These are phyloP conservation scores for Lophius piscatorius DNA, from an alignment of 2,113 vertebrate genomes.

Conservation along the genomic window DNA sequence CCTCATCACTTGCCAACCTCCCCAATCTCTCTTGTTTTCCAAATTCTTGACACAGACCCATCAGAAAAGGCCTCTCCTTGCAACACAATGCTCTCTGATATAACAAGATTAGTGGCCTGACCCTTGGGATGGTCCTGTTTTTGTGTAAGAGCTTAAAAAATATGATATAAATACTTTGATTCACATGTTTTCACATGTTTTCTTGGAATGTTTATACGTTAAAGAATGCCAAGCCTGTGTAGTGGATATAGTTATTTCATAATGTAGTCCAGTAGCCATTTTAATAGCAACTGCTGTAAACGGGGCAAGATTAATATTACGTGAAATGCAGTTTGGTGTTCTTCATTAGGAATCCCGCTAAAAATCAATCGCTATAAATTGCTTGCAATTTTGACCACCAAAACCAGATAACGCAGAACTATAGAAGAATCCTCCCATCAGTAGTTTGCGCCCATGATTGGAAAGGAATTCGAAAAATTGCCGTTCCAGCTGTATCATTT, in stretches of 20 bases:
- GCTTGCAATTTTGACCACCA: constrained; percentile 14
- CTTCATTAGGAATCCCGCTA: constrained; percentile 26
- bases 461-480: constrained; percentile 25
- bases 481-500: constrained; percentile 30
- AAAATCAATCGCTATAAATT: constrained; percentile 48
- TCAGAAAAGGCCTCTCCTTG: constrained; percentile 14
- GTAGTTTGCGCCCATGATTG: constrained; percentile 9
- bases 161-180: background rate
- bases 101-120: background rate
- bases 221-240: background rate
- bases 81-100: background rate
- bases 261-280: constrained; percentile 30
- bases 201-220: background rate
- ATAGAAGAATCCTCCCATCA: constrained; percentile 21
- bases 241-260: constrained; percentile 13
- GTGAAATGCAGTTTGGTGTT: constrained; percentile 38
- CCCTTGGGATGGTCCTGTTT: background rate
- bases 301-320: constrained; percentile 41
- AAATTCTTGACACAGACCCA: constrained; percentile 45
- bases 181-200: background rate
- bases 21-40: constrained; percentile 20
- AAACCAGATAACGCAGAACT: constrained; percentile 36
- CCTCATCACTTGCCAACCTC: constrained; percentile 26
- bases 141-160: background rate
- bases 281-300: constrained; percentile 25